These are phyloP conservation scores for Xenopus borealis DNA, from an alignment of 2,113 vertebrate species.

Conservation along the genomic window DNA sequence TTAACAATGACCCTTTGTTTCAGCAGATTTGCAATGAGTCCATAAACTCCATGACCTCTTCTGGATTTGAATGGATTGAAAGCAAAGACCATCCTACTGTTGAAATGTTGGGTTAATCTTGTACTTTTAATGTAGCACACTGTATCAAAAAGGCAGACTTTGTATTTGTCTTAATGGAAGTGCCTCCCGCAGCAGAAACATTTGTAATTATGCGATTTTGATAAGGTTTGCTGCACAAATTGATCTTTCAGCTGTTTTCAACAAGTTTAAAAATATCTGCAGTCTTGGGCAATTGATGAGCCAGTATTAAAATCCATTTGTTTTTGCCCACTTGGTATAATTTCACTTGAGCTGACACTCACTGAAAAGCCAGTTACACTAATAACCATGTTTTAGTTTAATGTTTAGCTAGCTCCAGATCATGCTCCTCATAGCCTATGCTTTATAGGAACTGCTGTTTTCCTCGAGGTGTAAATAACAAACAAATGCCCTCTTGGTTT, in stretches of 20 bases:
- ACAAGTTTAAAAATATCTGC: constrained; percentile 65
- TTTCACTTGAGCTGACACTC: constrained; percentile 53
- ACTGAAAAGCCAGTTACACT: constrained; percentile 46
- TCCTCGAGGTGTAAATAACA: constrained; percentile 4
- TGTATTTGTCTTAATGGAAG: constrained; percentile 88
- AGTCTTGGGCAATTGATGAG: constrained; percentile 65
- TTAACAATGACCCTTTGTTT: constrained; percentile 91
- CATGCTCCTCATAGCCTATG: constrained; percentile 14
- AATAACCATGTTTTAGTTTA: constrained; percentile 6
- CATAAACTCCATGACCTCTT: constrained; percentile 75
- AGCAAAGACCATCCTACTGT: constrained; percentile 97
- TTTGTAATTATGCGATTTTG: constrained; percentile 76
- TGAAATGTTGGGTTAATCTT: constrained; percentile 92
- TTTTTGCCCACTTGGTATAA: constrained; percentile 55
- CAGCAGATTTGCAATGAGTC: constrained; percentile 92
- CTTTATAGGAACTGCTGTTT: constrained; percentile 8
- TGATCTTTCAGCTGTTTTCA: constrained; percentile 66
- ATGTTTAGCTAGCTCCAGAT: background rate
- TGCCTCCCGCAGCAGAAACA: constrained; percentile 85
- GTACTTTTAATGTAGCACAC: constrained; percentile 78
- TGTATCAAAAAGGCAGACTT: constrained; percentile 78
- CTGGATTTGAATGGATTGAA: constrained; percentile 95
- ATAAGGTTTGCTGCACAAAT: constrained; percentile 73
- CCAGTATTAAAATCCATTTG: constrained; percentile 63
- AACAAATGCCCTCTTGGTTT: constrained; percentile 27